A percentile compares a stretch with the other conserved stretches of the same genome.
Evolutionary conservation across 2,888 invertebrate species (phyloP).

Genomic region (Agrenia bidenticulata): DNA sequence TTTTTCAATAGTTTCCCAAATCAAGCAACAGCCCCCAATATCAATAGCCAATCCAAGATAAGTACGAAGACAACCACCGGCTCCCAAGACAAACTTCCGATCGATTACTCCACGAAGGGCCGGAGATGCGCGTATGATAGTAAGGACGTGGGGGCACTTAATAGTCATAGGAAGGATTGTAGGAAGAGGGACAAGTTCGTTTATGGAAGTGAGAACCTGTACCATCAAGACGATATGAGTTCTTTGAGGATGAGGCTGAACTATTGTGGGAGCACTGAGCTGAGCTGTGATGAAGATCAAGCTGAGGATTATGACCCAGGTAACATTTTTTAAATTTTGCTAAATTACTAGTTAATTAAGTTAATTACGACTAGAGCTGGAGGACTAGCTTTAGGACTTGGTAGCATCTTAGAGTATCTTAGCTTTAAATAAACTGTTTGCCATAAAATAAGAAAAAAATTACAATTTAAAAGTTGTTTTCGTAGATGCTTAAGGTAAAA

Average conservation of each 20-base stretch:
- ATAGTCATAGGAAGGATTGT: background rate
- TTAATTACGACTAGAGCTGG: too few relatives aligned
- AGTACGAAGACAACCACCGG: background rate
- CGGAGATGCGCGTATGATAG: background rate
- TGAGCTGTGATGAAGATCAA: slow-evolving; percentile 4
- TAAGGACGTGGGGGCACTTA: background rate
- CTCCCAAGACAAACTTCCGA: slow-evolving; percentile 2
- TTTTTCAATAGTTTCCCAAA: slow-evolving; percentile 33
- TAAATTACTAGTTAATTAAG: too few relatives aligned
- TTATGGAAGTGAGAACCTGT: background rate
- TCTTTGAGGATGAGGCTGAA: background rate
- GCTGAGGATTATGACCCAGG: slow-evolving; percentile 5
- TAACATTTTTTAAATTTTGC: background rate
- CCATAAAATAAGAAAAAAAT: too few relatives aligned
- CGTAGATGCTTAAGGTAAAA: too few relatives aligned
- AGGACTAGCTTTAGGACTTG: too few relatives aligned
- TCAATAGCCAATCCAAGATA: background rate
- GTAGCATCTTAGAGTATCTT: too few relatives aligned
- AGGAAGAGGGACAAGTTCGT: background rate
- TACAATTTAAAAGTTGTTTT: too few relatives aligned
- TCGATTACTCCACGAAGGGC: background rate
- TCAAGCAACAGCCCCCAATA: slow-evolving; percentile 4
- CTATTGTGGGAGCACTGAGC: background rate
- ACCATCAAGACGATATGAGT: background rate
- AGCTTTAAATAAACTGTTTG: too few relatives aligned